Evolutionary conservation across 2,888 invertebrate species (phyloP), one percentile per base, ranked within the genome.

Genomic region (Drosophila borealis): DNA sequence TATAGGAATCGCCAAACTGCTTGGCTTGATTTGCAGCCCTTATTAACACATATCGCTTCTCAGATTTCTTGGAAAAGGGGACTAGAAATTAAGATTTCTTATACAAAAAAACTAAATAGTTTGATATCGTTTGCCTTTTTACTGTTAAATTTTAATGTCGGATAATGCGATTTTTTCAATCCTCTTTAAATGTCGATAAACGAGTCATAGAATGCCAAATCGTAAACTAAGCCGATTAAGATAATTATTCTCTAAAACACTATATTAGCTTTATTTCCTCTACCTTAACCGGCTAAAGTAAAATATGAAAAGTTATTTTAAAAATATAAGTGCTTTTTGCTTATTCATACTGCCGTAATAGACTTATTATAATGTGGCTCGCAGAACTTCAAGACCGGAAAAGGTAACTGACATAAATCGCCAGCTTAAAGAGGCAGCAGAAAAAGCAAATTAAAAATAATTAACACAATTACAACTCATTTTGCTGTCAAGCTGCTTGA

Each of bases 391-490:
- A 69, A 61, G 62, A 44, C 59, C 73, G 73, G 73, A 76, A 75
- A 76, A 69, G 76, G 73, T 75, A 75, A 78, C 78, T 75, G 78
- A 75, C 72, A 78, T 64, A 78, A 78, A 78, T 78, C 78, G 72
- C 59, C 62, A 46, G 66, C 70, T 75, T 70, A 78, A 80, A 70
- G 69, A 51, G 65, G 77, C 63, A 69, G 67, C 69, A 79, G 74
- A 74, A 70, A 74, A 72, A 79, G 75, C 72, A 80, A 80, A 80
- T 78, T 80, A 80, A 80, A 80, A 78, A 78, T 80, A 80, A 80
- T 80, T 80, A 80, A 80, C 68, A 80, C 75, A 78, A 80, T 80
- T 80, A 80, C 75, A 78, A 75, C 80, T 80, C 80, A 80, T 80
- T 79, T 80, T 70, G 68, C 72, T 73, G 80, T 80, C 78, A 68